Evolutionary conservation across 2,797 vertebrate genomes (phyloP), one percentile per base, ranked within the genome.

Genomic region (Lagocephalus sceleratus): DNA sequence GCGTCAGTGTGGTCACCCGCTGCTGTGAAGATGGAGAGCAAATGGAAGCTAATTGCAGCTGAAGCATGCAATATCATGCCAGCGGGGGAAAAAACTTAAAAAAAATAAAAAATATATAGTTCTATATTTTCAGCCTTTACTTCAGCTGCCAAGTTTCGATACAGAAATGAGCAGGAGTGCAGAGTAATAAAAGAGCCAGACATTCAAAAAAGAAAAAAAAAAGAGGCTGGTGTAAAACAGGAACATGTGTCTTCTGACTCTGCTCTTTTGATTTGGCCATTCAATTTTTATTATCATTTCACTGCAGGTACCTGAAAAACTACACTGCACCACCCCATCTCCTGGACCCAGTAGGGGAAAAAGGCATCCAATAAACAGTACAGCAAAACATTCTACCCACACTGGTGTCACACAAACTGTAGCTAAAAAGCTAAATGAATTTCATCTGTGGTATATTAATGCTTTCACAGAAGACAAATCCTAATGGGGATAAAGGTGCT

Each of bases 1-100:
- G 49, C 59, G 50, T 68, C 70, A 56, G 62, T 20, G 21, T 68
- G 59, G 45, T 55, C 35, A 20, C 40, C 51, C 26, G 70, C 57
- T 7, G 29, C 66, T 61, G 63, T 45, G 58, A 23, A 47, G 51
- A 66, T 51, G 47, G 51, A 42, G 43, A 20, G 47, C 53, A 68
- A 58, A 71, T 49, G 47, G 60, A 66, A 62, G 57, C 56, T 47
- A 49, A 32, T 51, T 48, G 48, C 49, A 41, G 52, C 26, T 45
- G 56, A 57, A 44, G 45, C 20, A 19, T 51, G 51, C 39, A 42
- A 23, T 46, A 57, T 63, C 12, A 11, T 57, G 57, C 60, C 60
- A 26, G 15, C 60, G 50, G 38, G 16, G 40, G 5, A 19, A 19
- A 40, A 17, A 19, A 19, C 16, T n/a, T n/a, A 0, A 42, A 41